Evolutionary conservation across 2,797 vertebrate species (phyloP).

Genomic region (Gallirallus australis): DNA sequence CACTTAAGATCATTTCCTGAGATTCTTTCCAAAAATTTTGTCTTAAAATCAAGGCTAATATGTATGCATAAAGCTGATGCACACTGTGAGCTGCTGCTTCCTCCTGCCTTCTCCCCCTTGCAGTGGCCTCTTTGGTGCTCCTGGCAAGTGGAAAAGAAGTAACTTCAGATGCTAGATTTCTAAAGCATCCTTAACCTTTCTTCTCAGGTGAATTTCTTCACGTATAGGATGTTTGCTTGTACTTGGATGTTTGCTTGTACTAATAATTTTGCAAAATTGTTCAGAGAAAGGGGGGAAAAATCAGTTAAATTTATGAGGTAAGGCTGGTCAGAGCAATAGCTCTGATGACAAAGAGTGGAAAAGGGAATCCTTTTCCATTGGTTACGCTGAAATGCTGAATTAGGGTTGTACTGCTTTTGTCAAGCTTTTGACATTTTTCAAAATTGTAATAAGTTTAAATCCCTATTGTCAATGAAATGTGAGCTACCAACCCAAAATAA

Average conservation of each 20-base stretch:
- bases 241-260: neutral
- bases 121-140: neutral
- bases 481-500: neutral
- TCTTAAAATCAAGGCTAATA: neutral
- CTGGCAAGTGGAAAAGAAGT: neutral
- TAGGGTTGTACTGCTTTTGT: neutral
- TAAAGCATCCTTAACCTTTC: neutral
- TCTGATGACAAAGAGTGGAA: neutral
- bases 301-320: neutral
- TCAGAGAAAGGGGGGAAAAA: neutral
- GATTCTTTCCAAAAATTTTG: neutral
- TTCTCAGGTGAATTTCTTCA: neutral
- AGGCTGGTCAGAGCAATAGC: neutral
- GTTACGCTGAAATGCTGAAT: neutral
- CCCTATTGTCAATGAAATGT: slow-evolving; percentile 16
- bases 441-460: slow-evolving; percentile 20
- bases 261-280: neutral
- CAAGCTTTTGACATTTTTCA: slow-evolving; percentile 17
- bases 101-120: neutral
- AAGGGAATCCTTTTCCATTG: neutral
- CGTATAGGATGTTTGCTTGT: neutral
- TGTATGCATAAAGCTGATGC: neutral
- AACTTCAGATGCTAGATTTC: neutral
- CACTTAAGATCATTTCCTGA: neutral
- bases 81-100: fast-evolving